Conservation (phyloP, 1,140 invertebrate genomes). For the Nasonia giraulti region DNA sequence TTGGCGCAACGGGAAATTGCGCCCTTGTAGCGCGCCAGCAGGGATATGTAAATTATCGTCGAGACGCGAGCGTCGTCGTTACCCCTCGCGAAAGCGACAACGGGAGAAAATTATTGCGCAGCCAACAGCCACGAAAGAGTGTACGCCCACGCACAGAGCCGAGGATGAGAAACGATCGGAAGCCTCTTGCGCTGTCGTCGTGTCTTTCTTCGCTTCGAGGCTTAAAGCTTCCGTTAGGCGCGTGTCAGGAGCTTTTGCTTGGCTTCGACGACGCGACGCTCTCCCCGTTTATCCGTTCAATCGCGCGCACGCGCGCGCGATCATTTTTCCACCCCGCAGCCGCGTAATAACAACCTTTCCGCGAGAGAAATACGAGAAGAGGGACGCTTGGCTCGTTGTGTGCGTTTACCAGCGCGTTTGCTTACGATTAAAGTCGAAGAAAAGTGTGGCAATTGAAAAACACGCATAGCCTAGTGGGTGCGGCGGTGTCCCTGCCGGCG, state of each 20-base stretch:
- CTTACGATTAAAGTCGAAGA: not conserved
- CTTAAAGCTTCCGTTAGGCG: conserved; percentile 1
- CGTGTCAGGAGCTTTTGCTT: not conserved
- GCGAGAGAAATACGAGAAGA: too few relatives aligned
- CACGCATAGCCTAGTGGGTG: not conserved
- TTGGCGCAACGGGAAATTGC: conserved; percentile 55
- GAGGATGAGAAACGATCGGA: not conserved
- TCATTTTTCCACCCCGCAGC: not conserved
- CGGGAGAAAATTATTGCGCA: not conserved
- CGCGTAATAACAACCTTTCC: not conserved
- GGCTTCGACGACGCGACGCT: not conserved
- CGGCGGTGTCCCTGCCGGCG: too few relatives aligned
- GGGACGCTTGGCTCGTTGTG: too few relatives aligned
- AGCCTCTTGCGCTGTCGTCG: conserved; percentile 4
- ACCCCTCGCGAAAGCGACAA: not conserved
- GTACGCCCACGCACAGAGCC: too few relatives aligned
- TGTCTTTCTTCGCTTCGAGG: not conserved
- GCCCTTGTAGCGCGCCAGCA: conserved; percentile 28
- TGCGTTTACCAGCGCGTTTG: too few relatives aligned
- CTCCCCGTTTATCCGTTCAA: conserved; percentile 14
- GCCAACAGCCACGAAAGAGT: too few relatives aligned
- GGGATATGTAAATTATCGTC: conserved; percentile 53
- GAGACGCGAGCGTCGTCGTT: not conserved
- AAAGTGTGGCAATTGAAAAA: conserved; percentile 34
- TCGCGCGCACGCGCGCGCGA: not conserved